Conservation (phyloP, 2,888 invertebrate genomes). For the Stenichneumon culpator region DNA sequence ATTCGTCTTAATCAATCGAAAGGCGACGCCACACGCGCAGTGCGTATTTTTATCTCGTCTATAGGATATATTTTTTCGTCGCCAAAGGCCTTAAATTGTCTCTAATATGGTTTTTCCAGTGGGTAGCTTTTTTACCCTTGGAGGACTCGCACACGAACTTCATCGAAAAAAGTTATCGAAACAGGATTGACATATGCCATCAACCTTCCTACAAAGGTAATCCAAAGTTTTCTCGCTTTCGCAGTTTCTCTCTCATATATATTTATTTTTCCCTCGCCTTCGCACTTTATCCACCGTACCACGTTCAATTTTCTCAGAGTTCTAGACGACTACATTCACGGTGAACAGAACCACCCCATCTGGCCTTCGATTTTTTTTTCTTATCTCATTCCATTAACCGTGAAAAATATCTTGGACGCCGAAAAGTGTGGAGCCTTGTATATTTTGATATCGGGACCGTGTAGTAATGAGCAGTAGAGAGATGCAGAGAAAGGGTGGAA, state of each 20-base stretch:
- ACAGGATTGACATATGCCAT: neutral
- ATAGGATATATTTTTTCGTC: neutral
- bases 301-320: constrained; percentile 43
- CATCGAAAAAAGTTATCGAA: neutral
- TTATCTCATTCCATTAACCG: neutral
- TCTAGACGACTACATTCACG: constrained; percentile 2
- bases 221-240: neutral
- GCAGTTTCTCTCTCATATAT: neutral
- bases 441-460: constrained; percentile 19
- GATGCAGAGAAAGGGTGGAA: neutral
- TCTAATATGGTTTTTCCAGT: neutral
- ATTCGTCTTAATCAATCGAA: neutral
- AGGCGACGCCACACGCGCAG: neutral
- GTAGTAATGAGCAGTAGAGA: neutral
- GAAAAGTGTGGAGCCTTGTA: constrained; percentile 8
- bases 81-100: neutral
- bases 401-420: constrained; percentile 10
- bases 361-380: constrained; percentile 5
- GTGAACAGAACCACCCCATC: constrained; percentile 10
- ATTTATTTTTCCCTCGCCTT: neutral
- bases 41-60: neutral
- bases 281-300: neutral
- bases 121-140: neutral
- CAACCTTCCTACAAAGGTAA: neutral
- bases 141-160: neutral